Conservation (phyloP, 2,113 vertebrate species). For the Silurus asotus region DNA sequence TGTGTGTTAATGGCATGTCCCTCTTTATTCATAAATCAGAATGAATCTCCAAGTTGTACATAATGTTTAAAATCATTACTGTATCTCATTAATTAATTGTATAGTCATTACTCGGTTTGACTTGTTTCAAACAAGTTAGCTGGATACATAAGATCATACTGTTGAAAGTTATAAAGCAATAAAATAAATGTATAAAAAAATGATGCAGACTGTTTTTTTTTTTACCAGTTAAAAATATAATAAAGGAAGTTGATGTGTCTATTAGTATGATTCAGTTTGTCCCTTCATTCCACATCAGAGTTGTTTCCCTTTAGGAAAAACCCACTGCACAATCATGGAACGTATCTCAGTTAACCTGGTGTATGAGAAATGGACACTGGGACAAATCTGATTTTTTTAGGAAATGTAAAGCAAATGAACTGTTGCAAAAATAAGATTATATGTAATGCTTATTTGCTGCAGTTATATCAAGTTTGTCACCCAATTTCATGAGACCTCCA, state of each 20-base stretch:
- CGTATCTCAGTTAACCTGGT: neutral
- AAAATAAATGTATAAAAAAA: neutral
- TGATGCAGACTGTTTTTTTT: neutral
- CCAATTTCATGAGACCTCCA: neutral
- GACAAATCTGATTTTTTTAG: neutral
- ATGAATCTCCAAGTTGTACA: neutral
- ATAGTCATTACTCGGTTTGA: neutral
- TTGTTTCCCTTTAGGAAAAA: neutral
- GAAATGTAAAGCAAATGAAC: neutral
- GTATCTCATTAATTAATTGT: neutral
- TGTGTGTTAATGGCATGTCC: neutral
- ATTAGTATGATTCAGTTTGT: neutral
- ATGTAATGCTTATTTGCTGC: neutral
- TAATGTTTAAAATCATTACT: neutral
- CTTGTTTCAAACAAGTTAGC: neutral
- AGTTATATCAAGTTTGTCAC: neutral
- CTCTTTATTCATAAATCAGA: neutral
- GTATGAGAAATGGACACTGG: neutral
- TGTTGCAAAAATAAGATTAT: neutral
- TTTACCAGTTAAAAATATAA: neutral
- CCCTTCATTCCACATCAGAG: neutral
- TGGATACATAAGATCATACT: neutral
- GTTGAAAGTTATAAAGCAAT: neutral
- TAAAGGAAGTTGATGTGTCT: neutral
- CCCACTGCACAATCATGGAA: neutral